Base-by-base conservation (phyloP, 2,113 vertebrate genomes). In the Solea solea region DNA sequence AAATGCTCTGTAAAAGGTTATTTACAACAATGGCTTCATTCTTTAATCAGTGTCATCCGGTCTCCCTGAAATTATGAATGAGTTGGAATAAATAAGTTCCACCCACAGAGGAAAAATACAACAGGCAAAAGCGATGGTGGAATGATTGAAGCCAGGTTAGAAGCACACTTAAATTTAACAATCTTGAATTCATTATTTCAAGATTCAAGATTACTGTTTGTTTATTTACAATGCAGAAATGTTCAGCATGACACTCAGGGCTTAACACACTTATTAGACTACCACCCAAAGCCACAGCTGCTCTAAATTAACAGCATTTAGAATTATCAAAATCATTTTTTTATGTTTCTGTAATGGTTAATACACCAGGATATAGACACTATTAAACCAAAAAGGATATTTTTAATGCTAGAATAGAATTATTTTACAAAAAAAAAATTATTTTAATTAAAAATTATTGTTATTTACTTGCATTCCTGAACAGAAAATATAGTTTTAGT, bases 41-140 rank as follows among this genome's bases (percentile, higher is more conserved):
- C 83, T 83, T 14, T 74, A 89, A 90, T 90, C 61, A 81, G 80
- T 67, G 64, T 70, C 68, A 82, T 86, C 84, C 82, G 64, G 70
- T 73, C 67, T 49, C 34, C 14, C 40, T 12, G 67, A 82, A 82
- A 74, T 66, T 16, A 72, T 85, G 78, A 89, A 87, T 79, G 69
- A 73, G 42, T 69, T 80, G 11, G 81, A 57, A 71, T 71, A 40
- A 82, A 77, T 52, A 40, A 16, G 42, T 21, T 78, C 2, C 39
- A 44, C 2, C 52, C 48, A 56, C 49, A 10, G 1, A 57, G 63
- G 0, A 13, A 44, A 41, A 11, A 14, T 4, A 58, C 13, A 61
- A 66, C 54, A 73, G 67, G 51, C 27, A 42, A 58, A 58, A 55
- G 25, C 3, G 27, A 66, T 52, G n/a, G 57, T 25, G 44, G 15